These are phyloP conservation scores for Epizoanthus ramosus DNA, from an alignment of 92 coral and sea anemone species.

Conservation along the genomic window DNA sequence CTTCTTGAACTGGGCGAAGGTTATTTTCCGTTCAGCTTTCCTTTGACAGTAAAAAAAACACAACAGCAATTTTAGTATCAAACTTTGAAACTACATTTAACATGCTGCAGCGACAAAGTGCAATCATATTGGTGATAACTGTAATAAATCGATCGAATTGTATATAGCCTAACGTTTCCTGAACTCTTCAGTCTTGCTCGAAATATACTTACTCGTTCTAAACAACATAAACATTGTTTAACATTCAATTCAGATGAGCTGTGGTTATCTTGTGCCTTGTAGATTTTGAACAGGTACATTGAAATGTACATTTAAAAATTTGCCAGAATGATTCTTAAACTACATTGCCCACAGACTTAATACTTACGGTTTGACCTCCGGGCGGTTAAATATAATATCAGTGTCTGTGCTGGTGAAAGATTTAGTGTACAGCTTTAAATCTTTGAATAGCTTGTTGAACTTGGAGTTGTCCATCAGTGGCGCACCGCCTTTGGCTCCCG, in stretches of 20 bases:
- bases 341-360: background rate
- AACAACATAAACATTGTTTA: background rate
- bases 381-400: conserved; percentile 90
- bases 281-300: background rate
- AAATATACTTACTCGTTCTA: background rate
- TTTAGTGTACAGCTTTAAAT: conserved; percentile 81
- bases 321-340: background rate
- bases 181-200: too few relatives aligned
- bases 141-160: background rate
- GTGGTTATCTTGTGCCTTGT: background rate
- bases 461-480: conserved; percentile 90
- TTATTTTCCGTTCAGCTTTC: conserved; percentile 88
- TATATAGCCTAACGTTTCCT: background rate
- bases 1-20: conserved; percentile 66
- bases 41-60: conserved; percentile 41
- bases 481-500: conserved; percentile 71
- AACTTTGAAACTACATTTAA: background rate
- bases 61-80: background rate
- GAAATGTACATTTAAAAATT: background rate
- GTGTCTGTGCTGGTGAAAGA: conserved; percentile 86
- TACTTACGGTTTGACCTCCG: conserved; percentile 89
- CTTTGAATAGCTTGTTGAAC: conserved; percentile 86
- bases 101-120: too few relatives aligned
- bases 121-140: background rate
- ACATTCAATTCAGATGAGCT: background rate